Evolutionary conservation across 1,140 invertebrate genomes (phyloP), one percentile per base, ranked within the genome.

Genomic region (Charaxes varanes): DNA sequence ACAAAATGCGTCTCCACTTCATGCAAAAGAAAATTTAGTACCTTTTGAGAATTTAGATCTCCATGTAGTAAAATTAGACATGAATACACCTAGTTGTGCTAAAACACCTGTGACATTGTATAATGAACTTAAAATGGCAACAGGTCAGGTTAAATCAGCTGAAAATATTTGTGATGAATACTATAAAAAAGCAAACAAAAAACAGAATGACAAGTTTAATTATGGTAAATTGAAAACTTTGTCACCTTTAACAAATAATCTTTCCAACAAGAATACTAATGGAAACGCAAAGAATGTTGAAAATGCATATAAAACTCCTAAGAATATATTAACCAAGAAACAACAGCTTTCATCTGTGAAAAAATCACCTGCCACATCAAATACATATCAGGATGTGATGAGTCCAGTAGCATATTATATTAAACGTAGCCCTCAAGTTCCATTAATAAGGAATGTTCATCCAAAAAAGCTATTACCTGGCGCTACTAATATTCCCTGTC

Each of bases 331-430:
- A 27, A 15, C 31, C 16, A 66, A 54, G 27, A 72, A 66, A 45
- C 30, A 48, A 35, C 27, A 36, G 28, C 14, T 18, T 6, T 33
- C 48, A 10, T 54, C 60, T 30, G 6, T 54, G 16, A 63, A 62
- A 23, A 69, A 58, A 43, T 63, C 58, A 22, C 51, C 59, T 10
- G 34, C 16, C 4, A 67, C 53, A 46, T 32, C 15, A 19, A 69
- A 67, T 51, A 41, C 35, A 12, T 76, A 58, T 47, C 45, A 76
- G 33, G 60, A 78, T 18, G 62, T 78, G 7, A 56, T 48, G 12
- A 78, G 73, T 49, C 73, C 73, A 32, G 52, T 78, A 12, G 73
- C 73, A 14, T 56, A 60, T 27, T 73, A 78, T 31, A 78, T 78
- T 8, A 70, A 67, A 22, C 60, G 68, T 7, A 49, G 62, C 23